phyloP scores from a whole-genome alignment of 2,113 vertebrate species.

The Ovis aries region ARS-UI_Ramb_v3.0 NC_056067.1:52090501-52091000 shows the following conservation, averaged over 20 bases:
- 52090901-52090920: neutral
- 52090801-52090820: neutral
- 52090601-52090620: neutral
- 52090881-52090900: neutral
- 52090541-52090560: neutral
- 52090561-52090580: neutral
- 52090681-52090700: accelerated
- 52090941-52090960: neutral
- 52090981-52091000: neutral
- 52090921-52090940: neutral
- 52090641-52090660: neutral
- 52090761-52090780: neutral
- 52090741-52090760: neutral
- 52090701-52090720: neutral
- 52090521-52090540: neutral
- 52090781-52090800: neutral
- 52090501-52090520: neutral
- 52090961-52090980: neutral
- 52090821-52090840: neutral
- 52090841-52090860: neutral
- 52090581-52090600: neutral
- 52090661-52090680: neutral
- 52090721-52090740: neutral
- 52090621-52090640: neutral
- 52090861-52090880: neutral